These are phyloP conservation scores for Eurytoma adleriae DNA, from an alignment of 2,888 invertebrate genomes.

Conservation along the genomic window DNA sequence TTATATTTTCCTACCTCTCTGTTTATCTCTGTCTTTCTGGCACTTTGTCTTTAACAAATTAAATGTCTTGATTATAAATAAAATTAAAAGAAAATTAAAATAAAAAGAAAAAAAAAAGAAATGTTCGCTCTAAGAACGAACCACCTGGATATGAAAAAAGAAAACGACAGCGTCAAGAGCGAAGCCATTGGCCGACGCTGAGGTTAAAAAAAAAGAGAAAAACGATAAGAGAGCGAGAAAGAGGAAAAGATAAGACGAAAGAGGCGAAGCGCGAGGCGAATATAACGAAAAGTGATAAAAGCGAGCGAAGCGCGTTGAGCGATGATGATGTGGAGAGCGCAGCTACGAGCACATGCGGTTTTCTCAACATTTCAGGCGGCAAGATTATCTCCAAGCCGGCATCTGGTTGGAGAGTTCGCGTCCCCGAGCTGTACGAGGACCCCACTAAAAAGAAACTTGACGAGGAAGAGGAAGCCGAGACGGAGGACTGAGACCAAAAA, in stretches of 20 bases:
- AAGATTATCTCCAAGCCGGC: conserved; percentile 57
- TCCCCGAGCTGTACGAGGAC: conserved; percentile 74
- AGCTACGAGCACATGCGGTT: conserved; percentile 59
- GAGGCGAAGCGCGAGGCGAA: not conserved
- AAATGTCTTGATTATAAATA: conserved; percentile 36
- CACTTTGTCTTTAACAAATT: conserved; percentile 56
- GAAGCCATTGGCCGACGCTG: conserved; percentile 22
- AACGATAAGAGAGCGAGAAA: conserved; percentile 28
- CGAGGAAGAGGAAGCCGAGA: conserved; percentile 66
- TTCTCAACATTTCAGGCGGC: conserved; percentile 75
- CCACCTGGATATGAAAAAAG: not conserved
- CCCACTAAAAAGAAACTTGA: conserved; percentile 67
- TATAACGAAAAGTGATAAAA: not conserved
- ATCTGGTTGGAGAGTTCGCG: conserved; percentile 74
- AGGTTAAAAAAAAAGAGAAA: not conserved
- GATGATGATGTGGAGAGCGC: conserved; percentile 15
- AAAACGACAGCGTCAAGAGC: conserved; percentile 10
- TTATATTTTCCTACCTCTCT: conserved; percentile 54
- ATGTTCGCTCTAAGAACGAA: not conserved
- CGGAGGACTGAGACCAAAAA: conserved; percentile 65
- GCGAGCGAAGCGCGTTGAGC: not conserved
- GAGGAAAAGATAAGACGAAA: not conserved
- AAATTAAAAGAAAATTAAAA: conserved; percentile 9
- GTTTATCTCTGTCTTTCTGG: conserved; percentile 53
- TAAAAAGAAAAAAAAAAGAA: not conserved